Conservation (phyloP, 1,140 invertebrate genomes). For the Zaprionus gabonicus region DNA sequence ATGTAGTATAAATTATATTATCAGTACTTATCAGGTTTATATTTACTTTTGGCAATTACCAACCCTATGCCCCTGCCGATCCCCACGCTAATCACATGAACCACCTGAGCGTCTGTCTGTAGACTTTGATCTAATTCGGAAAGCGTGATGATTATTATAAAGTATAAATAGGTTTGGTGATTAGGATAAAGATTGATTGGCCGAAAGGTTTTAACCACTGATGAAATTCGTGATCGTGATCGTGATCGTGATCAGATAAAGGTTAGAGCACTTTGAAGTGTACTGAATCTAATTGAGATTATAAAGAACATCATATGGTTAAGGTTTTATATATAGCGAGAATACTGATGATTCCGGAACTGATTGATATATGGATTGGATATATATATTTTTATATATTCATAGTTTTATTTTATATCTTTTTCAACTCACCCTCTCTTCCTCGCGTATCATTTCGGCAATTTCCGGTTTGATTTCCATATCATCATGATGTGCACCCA, state of each 20-base stretch:
- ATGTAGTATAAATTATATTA: conserved; percentile 31
- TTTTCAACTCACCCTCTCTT: conserved; percentile 94
- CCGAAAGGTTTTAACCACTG: not conserved
- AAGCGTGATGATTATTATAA: conserved; percentile 2
- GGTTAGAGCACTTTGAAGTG: not conserved
- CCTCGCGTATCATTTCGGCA: conserved; percentile 97
- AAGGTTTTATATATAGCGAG: not conserved
- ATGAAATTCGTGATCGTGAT: not conserved
- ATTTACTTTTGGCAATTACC: conserved; percentile 35
- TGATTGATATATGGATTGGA: not conserved
- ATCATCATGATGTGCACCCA: conserved; percentile 87
- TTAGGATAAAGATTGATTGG: conserved; percentile 3
- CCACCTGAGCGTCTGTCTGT: not conserved
- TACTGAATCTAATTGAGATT: not conserved
- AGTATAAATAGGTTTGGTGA: not conserved
- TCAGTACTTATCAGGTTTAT: conserved; percentile 33
- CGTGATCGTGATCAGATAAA: not conserved
- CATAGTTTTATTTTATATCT: not conserved
- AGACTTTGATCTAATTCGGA: conserved; percentile 23
- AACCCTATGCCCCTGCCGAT: not conserved
- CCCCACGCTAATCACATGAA: conserved; percentile 20
- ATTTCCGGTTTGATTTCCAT: conserved; percentile 96
- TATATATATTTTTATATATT: not conserved
- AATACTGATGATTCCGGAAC: not conserved
- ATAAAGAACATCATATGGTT: not conserved